These are phyloP conservation scores for Melanophora roralis DNA, from an alignment of 2,888 invertebrate species.

Conservation along the genomic window DNA sequence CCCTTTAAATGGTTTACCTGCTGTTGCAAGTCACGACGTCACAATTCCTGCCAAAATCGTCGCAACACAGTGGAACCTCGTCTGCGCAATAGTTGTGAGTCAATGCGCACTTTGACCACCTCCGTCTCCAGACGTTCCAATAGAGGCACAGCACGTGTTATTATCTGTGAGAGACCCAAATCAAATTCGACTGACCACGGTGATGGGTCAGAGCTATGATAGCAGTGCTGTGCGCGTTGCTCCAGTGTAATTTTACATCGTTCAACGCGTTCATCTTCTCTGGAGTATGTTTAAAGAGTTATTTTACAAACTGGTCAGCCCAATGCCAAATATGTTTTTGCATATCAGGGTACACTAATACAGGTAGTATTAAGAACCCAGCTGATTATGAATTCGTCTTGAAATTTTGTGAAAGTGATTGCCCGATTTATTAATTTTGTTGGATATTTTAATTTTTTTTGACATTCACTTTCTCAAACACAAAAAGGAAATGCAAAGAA, in stretches of 20 bases:
- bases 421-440: too few relatives aligned
- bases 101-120: slow-evolving; percentile 76
- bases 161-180: slow-evolving; percentile 74
- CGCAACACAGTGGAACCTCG: slow-evolving; percentile 75
- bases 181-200: slow-evolving; percentile 58
- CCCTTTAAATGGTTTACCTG: slow-evolving; percentile 83
- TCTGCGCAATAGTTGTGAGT: slow-evolving; percentile 76
- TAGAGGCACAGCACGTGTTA: slow-evolving; percentile 72
- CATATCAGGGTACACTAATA: too few relatives aligned
- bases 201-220: slow-evolving; percentile 77
- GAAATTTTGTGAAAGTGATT: too few relatives aligned
- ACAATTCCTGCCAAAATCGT: slow-evolving; percentile 72
- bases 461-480: too few relatives aligned
- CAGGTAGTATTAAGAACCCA: too few relatives aligned
- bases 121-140: slow-evolving; percentile 75
- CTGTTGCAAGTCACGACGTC: slow-evolving; percentile 78
- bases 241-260: slow-evolving; percentile 53
- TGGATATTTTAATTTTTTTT: too few relatives aligned
- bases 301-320: too few relatives aligned
- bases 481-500: too few relatives aligned
- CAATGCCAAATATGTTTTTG: too few relatives aligned
- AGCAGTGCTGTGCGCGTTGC: slow-evolving; percentile 65
- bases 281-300: slow-evolving; percentile 46
- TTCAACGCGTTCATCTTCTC: slow-evolving; percentile 49
- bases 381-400: too few relatives aligned